phyloP scores from a whole-genome alignment of 2,888 invertebrate genomes.

The Drosophila mimetica region DNA sequence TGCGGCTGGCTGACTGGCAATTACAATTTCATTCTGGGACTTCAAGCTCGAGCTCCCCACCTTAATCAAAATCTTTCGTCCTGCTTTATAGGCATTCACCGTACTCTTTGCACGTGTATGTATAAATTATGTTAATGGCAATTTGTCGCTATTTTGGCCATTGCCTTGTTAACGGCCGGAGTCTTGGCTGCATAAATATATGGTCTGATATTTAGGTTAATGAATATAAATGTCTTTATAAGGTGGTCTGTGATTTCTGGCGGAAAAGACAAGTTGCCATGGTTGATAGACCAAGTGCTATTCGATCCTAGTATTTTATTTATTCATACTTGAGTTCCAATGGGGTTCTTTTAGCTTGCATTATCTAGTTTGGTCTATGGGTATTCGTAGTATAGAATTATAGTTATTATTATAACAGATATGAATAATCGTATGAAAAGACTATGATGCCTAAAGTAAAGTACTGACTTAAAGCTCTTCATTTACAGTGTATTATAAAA shows the following conservation, averaged over 20 bases:
- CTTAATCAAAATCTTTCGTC: slow-evolving; percentile 9
- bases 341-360: neutral
- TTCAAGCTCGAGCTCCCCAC: slow-evolving; percentile 6
- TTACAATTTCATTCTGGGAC: slow-evolving; percentile 42
- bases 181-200: slow-evolving; percentile 28
- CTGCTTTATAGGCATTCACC: slow-evolving; percentile 38
- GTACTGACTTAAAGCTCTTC: too few species aligned
- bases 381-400: too few species aligned
- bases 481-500: too few species aligned
- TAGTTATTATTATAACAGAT: too few species aligned
- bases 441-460: too few species aligned
- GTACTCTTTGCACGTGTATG: slow-evolving; percentile 31
- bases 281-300: neutral
- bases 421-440: too few species aligned
- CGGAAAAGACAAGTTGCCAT: neutral
- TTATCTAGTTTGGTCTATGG: too few species aligned
- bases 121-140: slow-evolving; percentile 75
- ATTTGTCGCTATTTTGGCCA: slow-evolving; percentile 47
- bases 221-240: slow-evolving; percentile 67
- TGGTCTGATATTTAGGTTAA: slow-evolving; percentile 51
- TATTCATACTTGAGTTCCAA: neutral
- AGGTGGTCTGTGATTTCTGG: neutral
- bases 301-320: neutral
- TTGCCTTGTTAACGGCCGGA: slow-evolving; percentile 43
- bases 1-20: slow-evolving; percentile 51